phyloP scores from a whole-genome alignment of 2,888 invertebrate genomes.

The Panorpa germanica region DNA sequence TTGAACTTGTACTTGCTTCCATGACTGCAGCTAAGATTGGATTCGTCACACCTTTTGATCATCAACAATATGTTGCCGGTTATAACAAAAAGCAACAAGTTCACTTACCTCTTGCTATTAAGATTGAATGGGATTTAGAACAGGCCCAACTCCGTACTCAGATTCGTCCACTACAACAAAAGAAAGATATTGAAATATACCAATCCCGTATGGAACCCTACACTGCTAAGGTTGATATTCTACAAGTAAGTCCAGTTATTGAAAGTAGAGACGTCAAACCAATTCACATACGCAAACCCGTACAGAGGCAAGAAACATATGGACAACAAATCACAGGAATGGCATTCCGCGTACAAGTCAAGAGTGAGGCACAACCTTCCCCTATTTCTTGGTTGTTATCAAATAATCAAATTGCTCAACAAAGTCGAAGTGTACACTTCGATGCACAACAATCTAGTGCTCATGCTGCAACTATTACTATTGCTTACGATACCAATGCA shows the following conservation, averaged over 20 bases:
- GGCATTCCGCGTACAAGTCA: slow-evolving; percentile 30
- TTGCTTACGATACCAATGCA: slow-evolving; percentile 10
- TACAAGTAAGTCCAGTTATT: slow-evolving; percentile 28
- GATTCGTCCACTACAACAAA: slow-evolving; percentile 28
- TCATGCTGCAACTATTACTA: not conserved
- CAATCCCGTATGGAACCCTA: slow-evolving; percentile 46
- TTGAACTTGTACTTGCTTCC: slow-evolving; percentile 30
- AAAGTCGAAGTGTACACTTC: too few species aligned
- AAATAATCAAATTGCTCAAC: too few species aligned
- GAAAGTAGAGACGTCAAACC: slow-evolving; percentile 27
- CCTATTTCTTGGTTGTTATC: slow-evolving; percentile 15
- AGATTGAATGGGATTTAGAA: slow-evolving; percentile 27
- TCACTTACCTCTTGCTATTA: slow-evolving; percentile 30
- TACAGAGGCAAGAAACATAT: slow-evolving; percentile 20
- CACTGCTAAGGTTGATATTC: slow-evolving; percentile 35
- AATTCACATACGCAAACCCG: slow-evolving; percentile 21
- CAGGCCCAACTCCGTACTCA: slow-evolving; percentile 26
- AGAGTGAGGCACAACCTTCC: slow-evolving; percentile 29
- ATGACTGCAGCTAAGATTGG: slow-evolving; percentile 40
- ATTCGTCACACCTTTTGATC: slow-evolving; percentile 41
- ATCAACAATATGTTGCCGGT: slow-evolving; percentile 35
- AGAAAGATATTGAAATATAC: slow-evolving; percentile 29
- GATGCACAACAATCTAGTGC: too few species aligned
- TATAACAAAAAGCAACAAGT: slow-evolving; percentile 37
- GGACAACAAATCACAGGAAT: slow-evolving; percentile 31